Percentiles rank a stretch among this genome's conserved stretches.
phyloP scores from a whole-genome alignment of 1,140 invertebrate species.

The Drosophila watanabei region DNA sequence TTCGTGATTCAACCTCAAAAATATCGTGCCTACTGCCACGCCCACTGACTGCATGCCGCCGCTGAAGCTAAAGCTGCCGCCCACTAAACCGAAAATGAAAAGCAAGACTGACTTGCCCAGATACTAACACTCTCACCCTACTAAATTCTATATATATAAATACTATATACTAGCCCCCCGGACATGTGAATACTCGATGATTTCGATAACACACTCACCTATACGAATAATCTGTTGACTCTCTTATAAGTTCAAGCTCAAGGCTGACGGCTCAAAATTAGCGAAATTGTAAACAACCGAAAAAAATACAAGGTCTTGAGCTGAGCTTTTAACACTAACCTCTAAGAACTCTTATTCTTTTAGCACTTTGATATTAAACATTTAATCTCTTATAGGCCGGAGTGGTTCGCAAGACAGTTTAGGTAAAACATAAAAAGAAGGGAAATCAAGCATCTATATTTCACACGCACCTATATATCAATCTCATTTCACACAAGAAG shows the following conservation, averaged over 20 bases:
- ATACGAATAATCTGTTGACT: conserved; percentile 33
- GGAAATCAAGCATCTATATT: neutral
- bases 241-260: conserved; percentile 57
- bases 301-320: conserved; percentile 25
- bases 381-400: conserved; percentile 71
- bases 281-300: conserved; percentile 40
- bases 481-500: conserved; percentile 24
- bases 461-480: neutral
- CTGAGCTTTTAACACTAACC: conserved; percentile 46
- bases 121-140: conserved; percentile 28
- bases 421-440: conserved; percentile 61
- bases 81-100: conserved; percentile 51
- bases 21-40: conserved; percentile 47
- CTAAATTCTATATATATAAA: conserved; percentile 20
- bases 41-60: conserved; percentile 62
- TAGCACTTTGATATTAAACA: conserved; percentile 65
- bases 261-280: conserved; percentile 44
- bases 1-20: conserved; percentile 51
- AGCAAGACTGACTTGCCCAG: conserved; percentile 29
- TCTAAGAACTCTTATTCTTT: conserved; percentile 3
- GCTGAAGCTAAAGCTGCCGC: conserved; percentile 35
- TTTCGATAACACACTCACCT: conserved; percentile 24
- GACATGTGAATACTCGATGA: conserved; percentile 13
- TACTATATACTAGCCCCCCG: conserved; percentile 4
- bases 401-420: conserved; percentile 52